phyloP scores from a whole-genome alignment of 2,888 invertebrate species.

The Thera obeliscata region DNA sequence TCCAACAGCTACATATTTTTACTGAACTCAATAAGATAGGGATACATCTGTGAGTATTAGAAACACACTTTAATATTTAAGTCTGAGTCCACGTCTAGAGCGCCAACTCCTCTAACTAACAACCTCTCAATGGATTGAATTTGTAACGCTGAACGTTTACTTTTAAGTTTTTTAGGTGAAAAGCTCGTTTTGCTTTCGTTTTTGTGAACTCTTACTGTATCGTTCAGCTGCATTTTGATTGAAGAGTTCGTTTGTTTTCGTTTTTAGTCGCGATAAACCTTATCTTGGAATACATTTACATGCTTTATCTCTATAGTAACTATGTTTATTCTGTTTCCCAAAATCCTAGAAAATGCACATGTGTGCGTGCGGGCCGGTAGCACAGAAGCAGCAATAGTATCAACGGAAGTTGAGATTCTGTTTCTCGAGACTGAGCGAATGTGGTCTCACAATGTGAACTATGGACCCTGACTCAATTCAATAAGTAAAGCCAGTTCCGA shows the following conservation, averaged over 20 bases:
- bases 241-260: too few relatives aligned
- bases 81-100: too few relatives aligned
- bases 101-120: too few relatives aligned
- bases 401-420: constrained; percentile 25
- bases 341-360: neutral
- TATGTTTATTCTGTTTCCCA: neutral
- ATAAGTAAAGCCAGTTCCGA: constrained; percentile 41
- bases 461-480: constrained; percentile 45
- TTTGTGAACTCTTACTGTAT: too few relatives aligned
- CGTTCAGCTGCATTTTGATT: too few relatives aligned
- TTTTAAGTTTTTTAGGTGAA: too few relatives aligned
- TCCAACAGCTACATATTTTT: neutral
- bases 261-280: too few relatives aligned
- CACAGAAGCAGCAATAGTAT: constrained; percentile 1
- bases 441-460: constrained; percentile 40
- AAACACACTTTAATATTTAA: neutral
- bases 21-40: neutral
- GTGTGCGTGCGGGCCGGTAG: constrained; percentile 4
- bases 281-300: too few relatives aligned
- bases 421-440: constrained; percentile 5
- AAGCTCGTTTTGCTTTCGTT: too few relatives aligned
- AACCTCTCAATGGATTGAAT: too few relatives aligned
- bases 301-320: too few relatives aligned
- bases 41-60: neutral
- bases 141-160: too few relatives aligned